Evolutionary conservation across 2,113 vertebrate species (phyloP), one percentile per base, ranked within the genome.

Genomic region (Plestiodon gilberti): DNA sequence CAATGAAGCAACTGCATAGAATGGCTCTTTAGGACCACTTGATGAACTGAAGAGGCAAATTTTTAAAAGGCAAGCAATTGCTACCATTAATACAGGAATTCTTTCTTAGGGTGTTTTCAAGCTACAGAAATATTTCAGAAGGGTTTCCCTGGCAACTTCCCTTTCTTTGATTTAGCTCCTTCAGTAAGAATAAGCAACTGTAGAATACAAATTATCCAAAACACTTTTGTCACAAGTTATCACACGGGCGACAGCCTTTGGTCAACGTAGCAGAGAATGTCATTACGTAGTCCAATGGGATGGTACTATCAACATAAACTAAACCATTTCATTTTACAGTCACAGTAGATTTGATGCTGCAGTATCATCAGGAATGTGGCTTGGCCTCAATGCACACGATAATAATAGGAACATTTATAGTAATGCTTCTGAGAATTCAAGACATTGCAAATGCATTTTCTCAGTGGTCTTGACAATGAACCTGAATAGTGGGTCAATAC

Each of bases 91-190:
- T 18, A 30, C 25, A 55, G 85, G 62, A 20, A 55, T 64, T 43
- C 59, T 81, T 80, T 62, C 38, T 9, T 4, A 28, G 69, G 78
- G 43, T 22, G 35, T 74, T 64, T 86, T 86, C 69, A 70, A 75
- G 78, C 59, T 59, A 64, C 59, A 65, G 61, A 38, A 81, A 75
- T 65, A 62, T 71, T 87, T 35, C 85, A 74, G 25, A 65, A 75
- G 0, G 5, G 85, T 81, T 87, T 87, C 85, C 85, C 71, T 87
- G 78, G 70, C 70, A 81, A 87, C 85, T 74, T 75, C 78, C 30
- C 61, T 87, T 80, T 74, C 57, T 81, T 64, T 48, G 57, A n/a
- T 57, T 61, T 57, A 74, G 73, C 30, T 74, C 61, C 77, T 86
- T 48, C n/a, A 14, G 18, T 35, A 87, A 75, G 69, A 81, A 74